These are phyloP conservation scores for Pseudorasbora parva DNA, from an alignment of 2,113 vertebrate genomes.

Conservation along the genomic window DNA sequence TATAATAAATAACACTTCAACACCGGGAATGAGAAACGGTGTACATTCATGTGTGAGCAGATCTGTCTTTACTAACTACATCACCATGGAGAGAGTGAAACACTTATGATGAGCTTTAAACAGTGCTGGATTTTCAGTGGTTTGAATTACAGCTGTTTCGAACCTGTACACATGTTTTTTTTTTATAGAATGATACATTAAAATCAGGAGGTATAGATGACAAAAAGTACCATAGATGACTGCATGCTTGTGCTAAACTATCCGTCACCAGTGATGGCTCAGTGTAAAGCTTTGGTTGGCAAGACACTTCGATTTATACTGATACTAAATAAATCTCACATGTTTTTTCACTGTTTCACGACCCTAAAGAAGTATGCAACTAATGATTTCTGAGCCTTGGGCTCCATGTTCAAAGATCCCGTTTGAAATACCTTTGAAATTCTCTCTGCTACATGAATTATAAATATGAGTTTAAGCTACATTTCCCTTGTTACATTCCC, in stretches of 20 bases:
- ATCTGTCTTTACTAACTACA: constrained; percentile 57
- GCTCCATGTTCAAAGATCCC: constrained; percentile 26
- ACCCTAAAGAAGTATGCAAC: neutral
- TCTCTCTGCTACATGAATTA: constrained; percentile 23
- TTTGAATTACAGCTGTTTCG: neutral
- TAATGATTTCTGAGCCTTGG: constrained; percentile 13
- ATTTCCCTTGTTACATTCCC: constrained; percentile 16
- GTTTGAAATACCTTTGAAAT: neutral
- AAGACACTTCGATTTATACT: neutral
- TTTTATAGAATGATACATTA: neutral
- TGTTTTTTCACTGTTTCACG: neutral
- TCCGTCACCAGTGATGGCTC: neutral
- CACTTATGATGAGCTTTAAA: constrained; percentile 46
- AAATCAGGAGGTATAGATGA: neutral
- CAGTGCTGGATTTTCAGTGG: neutral
- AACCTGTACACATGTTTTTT: neutral
- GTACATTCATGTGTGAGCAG: constrained; percentile 45
- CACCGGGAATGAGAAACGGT: constrained; percentile 32
- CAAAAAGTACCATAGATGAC: neutral
- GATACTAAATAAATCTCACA: neutral
- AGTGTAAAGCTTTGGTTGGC: neutral
- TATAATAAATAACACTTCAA: constrained; percentile 53
- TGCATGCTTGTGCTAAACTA: neutral
- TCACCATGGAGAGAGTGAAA: constrained; percentile 75
- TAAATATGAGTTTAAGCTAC: constrained; percentile 31